A percentile compares a stretch with the other conserved stretches of the same genome.
These are phyloP conservation scores for Phalera bucephala DNA, from an alignment of 2,888 invertebrate genomes.

Conservation along the genomic window DNA sequence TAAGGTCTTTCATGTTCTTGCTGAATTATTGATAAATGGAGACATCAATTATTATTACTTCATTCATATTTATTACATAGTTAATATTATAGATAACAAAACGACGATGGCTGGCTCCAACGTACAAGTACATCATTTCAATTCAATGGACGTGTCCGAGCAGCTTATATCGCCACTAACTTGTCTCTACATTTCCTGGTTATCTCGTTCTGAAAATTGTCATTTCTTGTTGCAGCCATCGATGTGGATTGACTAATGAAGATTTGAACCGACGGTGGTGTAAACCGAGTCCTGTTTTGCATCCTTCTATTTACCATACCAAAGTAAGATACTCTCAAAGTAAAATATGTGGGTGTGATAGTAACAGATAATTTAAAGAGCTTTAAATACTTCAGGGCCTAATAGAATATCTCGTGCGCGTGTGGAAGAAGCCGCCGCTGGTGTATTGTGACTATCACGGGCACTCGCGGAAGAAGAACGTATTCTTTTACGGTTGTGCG, in stretches of 20 bases:
- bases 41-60: too few species aligned
- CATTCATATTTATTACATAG: too few species aligned
- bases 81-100: too few species aligned
- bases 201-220: constrained; percentile 54
- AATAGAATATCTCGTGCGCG: constrained; percentile 84
- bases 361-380: neutral
- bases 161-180: constrained; percentile 44
- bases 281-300: constrained; percentile 87
- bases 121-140: constrained; percentile 46
- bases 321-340: constrained; percentile 81
- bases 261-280: constrained; percentile 94
- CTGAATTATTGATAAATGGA: too few species aligned
- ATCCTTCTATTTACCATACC: constrained; percentile 93
- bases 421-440: constrained; percentile 83
- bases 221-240: constrained; percentile 85
- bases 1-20: too few species aligned
- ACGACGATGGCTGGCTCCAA: constrained; percentile 40
- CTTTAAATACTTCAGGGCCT: constrained; percentile 68
- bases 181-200: constrained; percentile 58
- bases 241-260: constrained; percentile 92
- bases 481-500: constrained; percentile 93
- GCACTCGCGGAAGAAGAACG: constrained; percentile 92
- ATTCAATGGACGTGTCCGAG: constrained; percentile 51
- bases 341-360: constrained; percentile 3
- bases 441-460: constrained; percentile 91